Conservation (phyloP, 2,888 invertebrate genomes). For the Thymelicus sylvestris region DNA sequence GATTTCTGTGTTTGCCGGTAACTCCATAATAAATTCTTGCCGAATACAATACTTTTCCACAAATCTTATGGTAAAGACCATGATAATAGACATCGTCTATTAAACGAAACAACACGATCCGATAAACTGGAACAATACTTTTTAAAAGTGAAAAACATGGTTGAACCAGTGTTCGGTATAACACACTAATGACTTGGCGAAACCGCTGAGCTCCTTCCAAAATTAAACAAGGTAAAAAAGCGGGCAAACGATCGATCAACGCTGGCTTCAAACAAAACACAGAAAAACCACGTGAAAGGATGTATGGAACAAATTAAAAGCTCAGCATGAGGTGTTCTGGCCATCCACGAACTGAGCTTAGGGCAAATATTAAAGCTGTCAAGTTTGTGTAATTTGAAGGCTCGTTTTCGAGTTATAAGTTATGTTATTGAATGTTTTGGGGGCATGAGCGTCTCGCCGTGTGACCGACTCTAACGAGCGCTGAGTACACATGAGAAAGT, state of each 20-base stretch:
- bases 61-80: neutral
- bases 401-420: slow-evolving; percentile 76
- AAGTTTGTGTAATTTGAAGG: slow-evolving; percentile 77
- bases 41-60: neutral
- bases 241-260: slow-evolving; percentile 81
- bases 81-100: slow-evolving; percentile 13
- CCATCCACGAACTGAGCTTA: slow-evolving; percentile 61
- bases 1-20: slow-evolving; percentile 9
- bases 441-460: slow-evolving; percentile 60
- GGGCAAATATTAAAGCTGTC: slow-evolving; percentile 83
- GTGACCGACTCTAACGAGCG: slow-evolving; percentile 65
- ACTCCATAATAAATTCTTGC: neutral
- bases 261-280: slow-evolving; percentile 75
- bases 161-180: slow-evolving; percentile 44
- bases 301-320: slow-evolving; percentile 83
- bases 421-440: slow-evolving; percentile 80
- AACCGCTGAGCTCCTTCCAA: slow-evolving; percentile 74
- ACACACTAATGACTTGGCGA: slow-evolving; percentile 80
- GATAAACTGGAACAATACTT: slow-evolving; percentile 63
- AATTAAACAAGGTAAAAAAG: slow-evolving; percentile 82
- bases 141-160: slow-evolving; percentile 54
- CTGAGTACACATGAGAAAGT: slow-evolving; percentile 59
- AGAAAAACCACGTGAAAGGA: slow-evolving; percentile 78
- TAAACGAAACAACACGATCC: slow-evolving; percentile 10
- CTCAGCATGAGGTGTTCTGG: slow-evolving; percentile 77